Base-by-base conservation (phyloP, 1,140 invertebrate species). In the Drosophila virilis region DNA sequence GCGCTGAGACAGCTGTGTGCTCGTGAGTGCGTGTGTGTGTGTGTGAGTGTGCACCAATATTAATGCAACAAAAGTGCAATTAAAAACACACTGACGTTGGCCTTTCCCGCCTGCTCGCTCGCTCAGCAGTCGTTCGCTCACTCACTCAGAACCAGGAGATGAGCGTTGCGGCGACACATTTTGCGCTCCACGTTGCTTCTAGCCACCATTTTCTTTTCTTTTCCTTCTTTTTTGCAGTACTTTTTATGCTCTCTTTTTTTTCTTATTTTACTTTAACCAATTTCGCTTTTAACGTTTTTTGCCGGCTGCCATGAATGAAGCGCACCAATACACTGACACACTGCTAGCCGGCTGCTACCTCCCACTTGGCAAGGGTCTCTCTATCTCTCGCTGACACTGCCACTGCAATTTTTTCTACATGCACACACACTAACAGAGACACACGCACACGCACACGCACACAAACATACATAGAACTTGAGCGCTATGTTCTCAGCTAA, bases 221-320 rank as follows among this genome's bases (percentile, higher is more conserved):
- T 71, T 84, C 22, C 22, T 28, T 28, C 22, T 69, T 68, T 68
- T 62, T 50, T 40, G 15, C 12, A 8, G 28, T 32, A 15, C 51
- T 72, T 52, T 54, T 55, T 58, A 28, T 40, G 48, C 37, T 50
- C 37, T 55, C 32, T 58, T 33, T 33, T 52, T 70, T 61, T 54
- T 45, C 6, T 59, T 84, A 79, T 85, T 61, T 71, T 28, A 0
- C 22, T 64, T 64, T 86, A 72, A 80, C 74, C 84, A 89, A 89
- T 89, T 89, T 89, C 84, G 84, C 84, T 89, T 89, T 89, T 84
- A 89, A 89, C 79, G 74, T 77, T 88, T 84, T 88, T 80, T 77
- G 85, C 83, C 84, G 80, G 84, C 84, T 84, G 68, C 77, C 79
- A 89, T 89, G 84, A 89, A 89, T 89, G 84, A 89, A 89, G 84